phyloP scores from a whole-genome alignment of 2,113 vertebrate species.

The Jacana jacana region DNA sequence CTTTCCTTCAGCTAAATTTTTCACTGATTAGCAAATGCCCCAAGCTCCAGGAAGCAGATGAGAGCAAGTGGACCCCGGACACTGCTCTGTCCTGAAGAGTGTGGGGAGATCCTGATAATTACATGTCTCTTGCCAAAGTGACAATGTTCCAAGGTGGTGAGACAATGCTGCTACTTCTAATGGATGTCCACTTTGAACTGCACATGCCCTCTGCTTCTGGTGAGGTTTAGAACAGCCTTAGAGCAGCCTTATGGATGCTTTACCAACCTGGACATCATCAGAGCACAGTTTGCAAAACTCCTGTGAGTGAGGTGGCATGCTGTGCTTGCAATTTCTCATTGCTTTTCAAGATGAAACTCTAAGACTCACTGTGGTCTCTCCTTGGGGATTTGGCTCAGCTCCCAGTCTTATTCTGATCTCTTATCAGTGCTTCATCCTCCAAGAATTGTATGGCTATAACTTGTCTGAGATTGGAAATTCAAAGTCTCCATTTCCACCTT shows the following conservation, averaged over 20 bases:
- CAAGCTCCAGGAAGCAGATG: not conserved
- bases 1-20: not conserved
- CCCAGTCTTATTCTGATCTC: not conserved
- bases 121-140: accelerated
- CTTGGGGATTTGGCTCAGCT: not conserved
- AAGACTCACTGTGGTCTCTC: not conserved
- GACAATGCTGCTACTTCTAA: accelerated
- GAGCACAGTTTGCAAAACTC: not conserved
- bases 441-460: not conserved
- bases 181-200: not conserved
- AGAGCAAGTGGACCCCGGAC: accelerated
- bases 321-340: not conserved
- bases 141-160: accelerated
- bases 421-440: not conserved
- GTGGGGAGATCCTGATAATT: not conserved
- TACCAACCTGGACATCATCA: not conserved
- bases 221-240: not conserved
- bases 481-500: not conserved
- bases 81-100: not conserved
- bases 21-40: not conserved
- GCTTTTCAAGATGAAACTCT: not conserved
- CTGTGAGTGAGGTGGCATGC: not conserved
- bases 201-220: not conserved
- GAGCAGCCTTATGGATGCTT: not conserved
- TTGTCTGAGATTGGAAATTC: not conserved